Percentiles rank a stretch among this genome's conserved stretches.
Conservation (phyloP, 1,140 invertebrate genomes). For the Gonioctena quinquepunctata region DNA sequence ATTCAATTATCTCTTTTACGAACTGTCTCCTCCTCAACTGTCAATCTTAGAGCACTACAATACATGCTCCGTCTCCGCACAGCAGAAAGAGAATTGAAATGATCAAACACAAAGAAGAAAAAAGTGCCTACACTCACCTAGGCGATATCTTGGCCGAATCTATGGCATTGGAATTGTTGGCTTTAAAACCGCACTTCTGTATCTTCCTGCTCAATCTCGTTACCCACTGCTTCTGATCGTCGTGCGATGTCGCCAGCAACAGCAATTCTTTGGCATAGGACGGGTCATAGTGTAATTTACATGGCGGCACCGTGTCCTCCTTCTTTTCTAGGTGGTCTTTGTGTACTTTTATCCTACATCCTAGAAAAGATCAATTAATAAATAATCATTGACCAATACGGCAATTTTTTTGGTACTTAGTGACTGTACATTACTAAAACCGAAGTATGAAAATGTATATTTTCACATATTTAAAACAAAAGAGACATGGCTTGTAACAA, state of each 20-base stretch:
- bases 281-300: slow-evolving; percentile 92
- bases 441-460: too few species aligned
- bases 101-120: neutral
- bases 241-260: slow-evolving; percentile 78
- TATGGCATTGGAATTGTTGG: slow-evolving; percentile 68
- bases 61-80: neutral
- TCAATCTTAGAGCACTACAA: neutral
- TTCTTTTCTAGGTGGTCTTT: slow-evolving; percentile 91
- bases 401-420: too few species aligned
- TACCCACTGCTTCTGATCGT: slow-evolving; percentile 94
- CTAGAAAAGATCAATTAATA: slow-evolving; percentile 58
- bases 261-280: slow-evolving; percentile 91
- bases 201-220: slow-evolving; percentile 87
- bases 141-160: slow-evolving; percentile 54
- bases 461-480: too few species aligned
- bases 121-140: slow-evolving; percentile 47
- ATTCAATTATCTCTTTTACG: neutral
- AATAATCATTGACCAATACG: too few species aligned
- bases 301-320: slow-evolving; percentile 81
- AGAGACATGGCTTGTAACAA: too few species aligned
- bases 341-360: slow-evolving; percentile 95
- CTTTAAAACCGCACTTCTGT: slow-evolving; percentile 91
- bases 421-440: too few species aligned
- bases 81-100: neutral
- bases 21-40: neutral